phyloP scores from a whole-genome alignment of 1,140 invertebrate genomes.

The Drosophila melanogaster region DNA sequence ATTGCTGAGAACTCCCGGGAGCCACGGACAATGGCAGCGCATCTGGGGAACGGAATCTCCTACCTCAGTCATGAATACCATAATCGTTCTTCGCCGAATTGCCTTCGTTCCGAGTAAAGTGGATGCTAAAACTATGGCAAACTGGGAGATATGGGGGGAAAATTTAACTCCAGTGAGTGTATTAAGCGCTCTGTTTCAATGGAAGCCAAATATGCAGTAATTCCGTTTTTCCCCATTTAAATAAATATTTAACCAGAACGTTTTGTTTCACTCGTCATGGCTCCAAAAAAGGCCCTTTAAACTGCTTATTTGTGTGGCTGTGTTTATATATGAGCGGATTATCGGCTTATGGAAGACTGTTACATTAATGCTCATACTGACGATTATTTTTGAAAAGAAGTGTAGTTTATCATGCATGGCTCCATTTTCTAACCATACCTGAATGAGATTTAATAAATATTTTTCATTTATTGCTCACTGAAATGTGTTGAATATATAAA shows the following conservation, averaged over 20 bases:
- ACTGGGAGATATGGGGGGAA: neutral
- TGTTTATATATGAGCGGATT: conserved; percentile 31
- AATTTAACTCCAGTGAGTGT: conserved; percentile 8
- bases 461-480: conserved; percentile 18
- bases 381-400: conserved; percentile 12
- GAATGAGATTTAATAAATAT: conserved; percentile 1
- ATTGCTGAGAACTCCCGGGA: conserved; percentile 62
- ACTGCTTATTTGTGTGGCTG: conserved; percentile 12
- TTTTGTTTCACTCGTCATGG: conserved; percentile 14
- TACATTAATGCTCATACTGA: conserved; percentile 26
- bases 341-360: conserved; percentile 28
- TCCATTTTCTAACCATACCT: conserved; percentile 16
- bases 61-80: conserved; percentile 45
- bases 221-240: conserved; percentile 35
- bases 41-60: conserved; percentile 23
- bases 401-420: conserved; percentile 2
- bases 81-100: conserved; percentile 60
- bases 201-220: conserved; percentile 21
- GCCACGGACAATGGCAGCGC: conserved; percentile 24
- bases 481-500: neutral
- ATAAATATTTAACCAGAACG: conserved; percentile 35
- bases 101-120: conserved; percentile 26
- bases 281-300: conserved; percentile 21
- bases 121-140: conserved; percentile 28
- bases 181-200: conserved; percentile 30